A percentile compares a stretch with the other conserved stretches of the same genome.
These are phyloP conservation scores for Ariolimax columbianus DNA, from an alignment of 2,888 invertebrate species.

Conservation along the genomic window DNA sequence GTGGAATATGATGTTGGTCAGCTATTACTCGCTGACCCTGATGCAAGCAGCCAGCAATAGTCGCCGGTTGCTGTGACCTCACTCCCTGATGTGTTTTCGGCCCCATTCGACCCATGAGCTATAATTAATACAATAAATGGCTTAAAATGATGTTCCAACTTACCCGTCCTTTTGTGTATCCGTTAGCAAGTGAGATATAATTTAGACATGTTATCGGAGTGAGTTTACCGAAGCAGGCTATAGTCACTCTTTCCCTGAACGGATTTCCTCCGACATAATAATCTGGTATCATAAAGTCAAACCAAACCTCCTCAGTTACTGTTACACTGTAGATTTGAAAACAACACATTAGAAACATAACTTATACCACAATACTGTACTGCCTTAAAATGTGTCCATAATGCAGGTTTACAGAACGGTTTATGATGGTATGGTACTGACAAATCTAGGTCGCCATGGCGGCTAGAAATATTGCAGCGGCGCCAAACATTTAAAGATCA, in stretches of 20 bases:
- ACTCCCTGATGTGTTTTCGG: no score
- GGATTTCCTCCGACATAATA: slow-evolving; percentile 55
- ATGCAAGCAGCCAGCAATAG: no score
- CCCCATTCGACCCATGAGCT: no score
- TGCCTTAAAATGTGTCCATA: background rate
- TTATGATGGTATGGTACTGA: no score
- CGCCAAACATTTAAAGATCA: no score
- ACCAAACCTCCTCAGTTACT: slow-evolving; percentile 73
- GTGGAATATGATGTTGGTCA: no score
- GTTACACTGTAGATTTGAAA: slow-evolving; percentile 10
- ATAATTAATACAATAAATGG: no score
- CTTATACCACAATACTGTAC: background rate
- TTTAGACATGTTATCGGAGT: slow-evolving; percentile 63
- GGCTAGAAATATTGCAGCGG: no score
- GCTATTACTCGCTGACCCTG: no score
- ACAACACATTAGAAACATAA: background rate
- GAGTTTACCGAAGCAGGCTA: slow-evolving; percentile 60
- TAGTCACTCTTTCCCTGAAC: slow-evolving; percentile 56
- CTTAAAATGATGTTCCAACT: background rate
- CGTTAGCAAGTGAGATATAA: slow-evolving; percentile 61
- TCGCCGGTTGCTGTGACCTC: no score
- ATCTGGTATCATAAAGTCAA: slow-evolving; percentile 68
- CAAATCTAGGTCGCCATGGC: no score
- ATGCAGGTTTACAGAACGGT: no score
- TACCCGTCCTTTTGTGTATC: slow-evolving; percentile 58